Evolutionary conservation across 2,797 vertebrate genomes (phyloP).

Genomic region (Megaceryle alcyon): DNA sequence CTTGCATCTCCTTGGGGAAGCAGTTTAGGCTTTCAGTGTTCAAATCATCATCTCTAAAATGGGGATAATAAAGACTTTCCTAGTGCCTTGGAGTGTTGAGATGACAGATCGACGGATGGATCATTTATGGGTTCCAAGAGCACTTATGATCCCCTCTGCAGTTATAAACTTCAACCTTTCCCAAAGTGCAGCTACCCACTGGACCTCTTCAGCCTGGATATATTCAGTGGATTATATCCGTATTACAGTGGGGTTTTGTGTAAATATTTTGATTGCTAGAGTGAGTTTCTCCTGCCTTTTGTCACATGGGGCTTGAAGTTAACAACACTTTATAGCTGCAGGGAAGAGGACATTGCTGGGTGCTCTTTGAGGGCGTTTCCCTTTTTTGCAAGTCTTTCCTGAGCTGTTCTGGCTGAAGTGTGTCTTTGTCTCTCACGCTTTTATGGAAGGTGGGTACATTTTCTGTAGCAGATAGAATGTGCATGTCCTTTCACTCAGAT

Average conservation of each 20-base stretch:
- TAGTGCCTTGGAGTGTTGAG: neutral
- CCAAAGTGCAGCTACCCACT: neutral
- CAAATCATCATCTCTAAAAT: constrained; percentile 46
- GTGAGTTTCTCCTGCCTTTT: neutral
- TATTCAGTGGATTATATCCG: neutral
- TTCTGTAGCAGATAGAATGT: neutral
- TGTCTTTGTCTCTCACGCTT: neutral
- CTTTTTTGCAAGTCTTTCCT: neutral
- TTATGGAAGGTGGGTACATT: neutral
- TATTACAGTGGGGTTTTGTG: neutral
- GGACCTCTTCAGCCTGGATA: neutral
- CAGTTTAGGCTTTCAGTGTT: constrained; percentile 51
- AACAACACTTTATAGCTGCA: neutral
- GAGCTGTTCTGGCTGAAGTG: neutral
- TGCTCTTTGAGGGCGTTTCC: neutral
- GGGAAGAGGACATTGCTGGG: neutral
- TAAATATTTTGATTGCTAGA: neutral
- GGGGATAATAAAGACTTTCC: constrained; percentile 30
- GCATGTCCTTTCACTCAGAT: neutral
- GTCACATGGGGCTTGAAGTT: neutral
- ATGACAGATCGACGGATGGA: constrained; percentile 35
- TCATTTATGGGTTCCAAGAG: constrained; percentile 15
- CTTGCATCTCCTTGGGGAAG: constrained; percentile 56
- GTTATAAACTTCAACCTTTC: neutral
- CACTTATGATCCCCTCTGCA: neutral